These are phyloP conservation scores for Himalopsyche anomala DNA, from an alignment of 2,888 invertebrate genomes.

Conservation along the genomic window DNA sequence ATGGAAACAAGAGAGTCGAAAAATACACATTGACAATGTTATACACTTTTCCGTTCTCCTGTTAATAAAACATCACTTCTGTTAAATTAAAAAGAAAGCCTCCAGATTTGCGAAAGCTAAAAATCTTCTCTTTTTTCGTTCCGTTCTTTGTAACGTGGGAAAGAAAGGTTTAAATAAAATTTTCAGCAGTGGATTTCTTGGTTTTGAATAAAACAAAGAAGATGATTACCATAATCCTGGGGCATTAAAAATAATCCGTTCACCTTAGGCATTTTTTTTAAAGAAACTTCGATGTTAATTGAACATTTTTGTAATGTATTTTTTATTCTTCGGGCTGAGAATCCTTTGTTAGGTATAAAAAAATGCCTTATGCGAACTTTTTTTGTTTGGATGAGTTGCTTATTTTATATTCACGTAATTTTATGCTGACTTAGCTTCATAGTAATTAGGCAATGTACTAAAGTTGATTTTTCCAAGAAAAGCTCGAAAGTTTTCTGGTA, in stretches of 20 bases:
- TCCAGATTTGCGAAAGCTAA: conserved; percentile 16
- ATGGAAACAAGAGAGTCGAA: neutral
- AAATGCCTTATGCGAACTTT: conserved; percentile 3
- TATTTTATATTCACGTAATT: conserved; percentile 8
- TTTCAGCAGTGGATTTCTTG: conserved; percentile 47
- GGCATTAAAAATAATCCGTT: conserved; percentile 63
- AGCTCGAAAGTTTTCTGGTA: no score
- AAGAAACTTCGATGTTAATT: conserved; percentile 55
- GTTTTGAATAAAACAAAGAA: conserved; percentile 60
- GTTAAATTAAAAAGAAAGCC: conserved; percentile 28
- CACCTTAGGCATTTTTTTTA: conserved; percentile 48
- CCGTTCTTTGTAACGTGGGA: conserved; percentile 4
- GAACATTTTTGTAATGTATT: conserved; percentile 53
- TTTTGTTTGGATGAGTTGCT: neutral
- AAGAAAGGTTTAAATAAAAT: conserved; percentile 49
- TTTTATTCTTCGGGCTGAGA: conserved; percentile 36
- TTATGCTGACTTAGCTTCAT: conserved; percentile 6
- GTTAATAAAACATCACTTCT: conserved; percentile 37
- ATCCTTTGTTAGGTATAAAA: conserved; percentile 9
- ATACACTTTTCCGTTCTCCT: neutral
- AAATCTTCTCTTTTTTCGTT: conserved; percentile 13
- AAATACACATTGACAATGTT: conserved; percentile 16
- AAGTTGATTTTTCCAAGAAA: no score
- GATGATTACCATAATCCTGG: conserved; percentile 63
- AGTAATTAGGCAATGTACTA: no score